Percentiles rank a stretch among this genome's conserved stretches.
These are phyloP conservation scores for Myiozetetes cayanensis DNA, from an alignment of 2,113 vertebrate species.

Conservation along the genomic window DNA sequence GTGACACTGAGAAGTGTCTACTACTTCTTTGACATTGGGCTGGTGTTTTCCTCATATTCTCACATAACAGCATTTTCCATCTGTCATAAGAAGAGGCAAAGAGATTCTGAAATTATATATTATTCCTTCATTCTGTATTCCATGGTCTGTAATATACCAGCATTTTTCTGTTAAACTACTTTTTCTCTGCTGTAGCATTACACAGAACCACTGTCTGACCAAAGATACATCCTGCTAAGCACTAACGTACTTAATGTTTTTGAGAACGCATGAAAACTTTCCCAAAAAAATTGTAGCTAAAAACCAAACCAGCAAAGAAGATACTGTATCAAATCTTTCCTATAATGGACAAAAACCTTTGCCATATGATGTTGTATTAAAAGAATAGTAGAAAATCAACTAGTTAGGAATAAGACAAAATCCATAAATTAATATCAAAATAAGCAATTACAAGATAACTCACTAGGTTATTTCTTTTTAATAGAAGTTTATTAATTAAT, in stretches of 20 bases:
- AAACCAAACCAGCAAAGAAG: neutral
- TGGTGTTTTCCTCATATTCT: neutral
- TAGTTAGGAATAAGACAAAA: neutral
- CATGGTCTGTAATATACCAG: neutral
- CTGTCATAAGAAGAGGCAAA: neutral
- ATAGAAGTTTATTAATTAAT: neutral
- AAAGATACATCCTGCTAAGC: neutral
- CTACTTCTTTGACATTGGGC: neutral
- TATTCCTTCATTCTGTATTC: neutral
- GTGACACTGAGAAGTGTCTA: neutral
- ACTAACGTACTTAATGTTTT: neutral
- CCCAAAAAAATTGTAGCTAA: neutral
- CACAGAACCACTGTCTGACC: neutral
- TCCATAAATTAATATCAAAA: neutral
- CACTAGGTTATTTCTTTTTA: neutral
- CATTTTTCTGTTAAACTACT: neutral
- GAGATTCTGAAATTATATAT: neutral
- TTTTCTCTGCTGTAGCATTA: neutral
- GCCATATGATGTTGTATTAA: neutral
- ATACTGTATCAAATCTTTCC: neutral
- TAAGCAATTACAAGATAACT: neutral
- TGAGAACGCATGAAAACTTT: neutral
- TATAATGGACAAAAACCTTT: neutral
- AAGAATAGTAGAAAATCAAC: neutral
- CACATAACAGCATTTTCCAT: neutral